A percentile compares a stretch with the other conserved stretches of the same genome.
These are phyloP conservation scores for Datnioides undecimradiatus DNA, from an alignment of 2,113 vertebrate species.

Conservation along the genomic window DNA sequence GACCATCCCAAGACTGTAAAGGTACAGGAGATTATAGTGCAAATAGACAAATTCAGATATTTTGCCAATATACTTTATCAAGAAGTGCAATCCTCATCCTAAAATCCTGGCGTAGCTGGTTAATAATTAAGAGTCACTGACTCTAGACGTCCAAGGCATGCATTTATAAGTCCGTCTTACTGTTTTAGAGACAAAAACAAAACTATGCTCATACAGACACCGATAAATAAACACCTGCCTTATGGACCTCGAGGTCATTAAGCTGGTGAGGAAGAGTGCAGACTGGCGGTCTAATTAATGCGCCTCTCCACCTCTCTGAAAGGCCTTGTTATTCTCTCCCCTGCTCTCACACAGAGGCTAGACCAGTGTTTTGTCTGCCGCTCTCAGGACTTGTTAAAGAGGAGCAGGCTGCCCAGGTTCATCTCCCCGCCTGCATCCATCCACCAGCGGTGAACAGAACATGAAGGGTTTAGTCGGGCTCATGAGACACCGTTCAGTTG, in stretches of 20 bases:
- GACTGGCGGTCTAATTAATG: constrained; percentile 65
- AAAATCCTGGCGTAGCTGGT: background rate
- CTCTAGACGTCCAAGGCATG: constrained; percentile 17
- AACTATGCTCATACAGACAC: constrained; percentile 15
- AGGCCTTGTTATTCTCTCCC: constrained; percentile 63
- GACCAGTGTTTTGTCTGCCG: constrained; percentile 51
- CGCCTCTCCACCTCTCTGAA: constrained; percentile 43
- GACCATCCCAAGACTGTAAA: background rate
- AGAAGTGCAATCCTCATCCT: background rate
- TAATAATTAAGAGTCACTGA: constrained; percentile 31
- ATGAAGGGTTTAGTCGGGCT: constrained; percentile 56
- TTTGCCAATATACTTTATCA: too few species aligned
- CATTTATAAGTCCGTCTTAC: constrained; percentile 19
- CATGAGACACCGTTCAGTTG: constrained; percentile 38
- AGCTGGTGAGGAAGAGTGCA: constrained; percentile 49
- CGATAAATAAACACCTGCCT: constrained; percentile 58
- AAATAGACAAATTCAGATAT: background rate
- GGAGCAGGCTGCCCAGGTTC: constrained; percentile 31
- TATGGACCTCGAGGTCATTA: constrained; percentile 56
- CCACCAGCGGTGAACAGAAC: constrained; percentile 40
- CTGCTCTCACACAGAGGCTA: constrained; percentile 20
- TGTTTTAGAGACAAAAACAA: constrained; percentile 24
- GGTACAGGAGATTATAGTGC: background rate
- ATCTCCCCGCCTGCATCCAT: constrained; percentile 39
- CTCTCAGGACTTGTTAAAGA: constrained; percentile 61